phyloP scores from a whole-genome alignment of 2,113 vertebrate genomes.

The Clinocottus analis region DNA sequence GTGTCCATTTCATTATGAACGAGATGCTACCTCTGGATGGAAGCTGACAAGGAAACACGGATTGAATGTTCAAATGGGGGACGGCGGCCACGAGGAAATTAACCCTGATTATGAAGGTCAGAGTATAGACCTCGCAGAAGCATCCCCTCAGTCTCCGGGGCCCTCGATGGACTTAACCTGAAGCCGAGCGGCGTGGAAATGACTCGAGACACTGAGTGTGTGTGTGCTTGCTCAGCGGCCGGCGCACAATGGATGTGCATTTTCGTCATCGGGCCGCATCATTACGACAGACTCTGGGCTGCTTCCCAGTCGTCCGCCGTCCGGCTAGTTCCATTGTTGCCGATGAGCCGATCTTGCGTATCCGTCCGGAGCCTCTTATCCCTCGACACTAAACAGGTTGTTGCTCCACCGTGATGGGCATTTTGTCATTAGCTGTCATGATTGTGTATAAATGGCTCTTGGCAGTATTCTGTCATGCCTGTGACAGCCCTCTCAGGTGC shows the following conservation, averaged over 20 bases:
- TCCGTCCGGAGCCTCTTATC: conserved; percentile 37
- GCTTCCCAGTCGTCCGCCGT: conserved; percentile 35
- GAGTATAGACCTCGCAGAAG: neutral
- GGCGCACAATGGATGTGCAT: conserved; percentile 32
- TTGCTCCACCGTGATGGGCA: conserved; percentile 49
- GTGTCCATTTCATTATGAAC: conserved; percentile 13
- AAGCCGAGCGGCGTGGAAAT: conserved; percentile 13
- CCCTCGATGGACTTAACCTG: conserved; percentile 22
- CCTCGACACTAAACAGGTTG: conserved; percentile 59
- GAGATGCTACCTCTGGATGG: neutral
- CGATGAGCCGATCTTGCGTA: neutral
- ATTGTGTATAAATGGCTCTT: conserved; percentile 68
- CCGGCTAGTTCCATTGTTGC: conserved; percentile 14
- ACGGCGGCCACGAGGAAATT: conserved; percentile 22
- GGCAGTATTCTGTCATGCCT: conserved; percentile 61
- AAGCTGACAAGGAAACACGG: neutral
- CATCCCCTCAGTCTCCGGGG: neutral
- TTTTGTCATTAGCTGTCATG: conserved; percentile 66
- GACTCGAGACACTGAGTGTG: conserved; percentile 11
- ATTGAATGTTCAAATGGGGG: neutral
- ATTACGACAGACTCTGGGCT: conserved; percentile 37
- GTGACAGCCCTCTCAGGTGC: conserved; percentile 54
- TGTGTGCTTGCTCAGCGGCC: conserved; percentile 15
- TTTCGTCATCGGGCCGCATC: conserved; percentile 46
- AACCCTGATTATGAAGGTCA: conserved; percentile 32